These are phyloP conservation scores for Campylorhamphus procurvoides DNA, from an alignment of 2,113 vertebrate species.

Conservation along the genomic window DNA sequence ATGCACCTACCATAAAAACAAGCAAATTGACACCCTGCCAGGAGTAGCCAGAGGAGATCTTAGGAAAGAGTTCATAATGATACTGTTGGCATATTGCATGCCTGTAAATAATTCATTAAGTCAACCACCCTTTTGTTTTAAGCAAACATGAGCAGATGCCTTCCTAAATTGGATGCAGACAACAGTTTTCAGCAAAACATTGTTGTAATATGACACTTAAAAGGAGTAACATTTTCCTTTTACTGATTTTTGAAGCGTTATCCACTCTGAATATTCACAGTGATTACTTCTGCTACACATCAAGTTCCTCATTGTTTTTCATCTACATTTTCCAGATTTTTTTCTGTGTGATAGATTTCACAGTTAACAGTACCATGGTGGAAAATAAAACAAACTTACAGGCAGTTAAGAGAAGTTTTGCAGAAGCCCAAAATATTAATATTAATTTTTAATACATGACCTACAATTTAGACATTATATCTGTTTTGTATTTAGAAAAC, in stretches of 20 bases:
- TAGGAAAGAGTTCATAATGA: conserved; percentile 76
- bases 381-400: conserved; percentile 33
- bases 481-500: neutral
- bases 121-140: conserved; percentile 82
- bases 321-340: neutral
- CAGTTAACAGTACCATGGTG: neutral
- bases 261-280: conserved; percentile 40
- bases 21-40: conserved; percentile 81
- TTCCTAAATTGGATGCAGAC: conserved; percentile 75
- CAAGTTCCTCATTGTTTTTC: conserved; percentile 41
- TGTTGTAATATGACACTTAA: conserved; percentile 73
- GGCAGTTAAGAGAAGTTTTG: neutral
- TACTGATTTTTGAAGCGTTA: conserved; percentile 67
- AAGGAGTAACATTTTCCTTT: conserved; percentile 71
- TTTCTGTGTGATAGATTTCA: conserved; percentile 33
- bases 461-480: neutral
- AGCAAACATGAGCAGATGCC: conserved; percentile 82
- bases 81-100: conserved; percentile 74
- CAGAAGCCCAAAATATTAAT: neutral
- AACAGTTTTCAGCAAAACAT: conserved; percentile 71
- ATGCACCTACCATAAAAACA: conserved; percentile 78
- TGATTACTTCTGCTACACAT: conserved; percentile 60
- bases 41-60: conserved; percentile 81
- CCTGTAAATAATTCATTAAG: conserved; percentile 85
- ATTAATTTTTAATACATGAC: neutral